These are phyloP conservation scores for Arrhopalites spinosus DNA, from an alignment of 2,888 invertebrate genomes.

Conservation along the genomic window DNA sequence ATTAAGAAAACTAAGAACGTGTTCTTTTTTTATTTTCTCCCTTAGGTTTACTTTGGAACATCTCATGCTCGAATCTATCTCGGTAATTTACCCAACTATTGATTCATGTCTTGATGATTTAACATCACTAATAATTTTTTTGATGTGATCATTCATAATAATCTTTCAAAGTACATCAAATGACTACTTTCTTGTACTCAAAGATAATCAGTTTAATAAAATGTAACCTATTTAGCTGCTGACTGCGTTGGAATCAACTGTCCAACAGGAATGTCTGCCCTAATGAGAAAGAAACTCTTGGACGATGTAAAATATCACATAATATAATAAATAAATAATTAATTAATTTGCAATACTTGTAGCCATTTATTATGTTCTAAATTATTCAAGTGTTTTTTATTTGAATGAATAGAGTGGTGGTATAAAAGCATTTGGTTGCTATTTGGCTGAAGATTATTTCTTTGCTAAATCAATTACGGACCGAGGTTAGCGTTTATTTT, in stretches of 20 bases:
- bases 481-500: too few species aligned
- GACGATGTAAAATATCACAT: conserved; percentile 67
- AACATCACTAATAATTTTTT: too few species aligned
- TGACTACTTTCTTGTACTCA: too few species aligned
- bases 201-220: too few species aligned
- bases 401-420: conserved; percentile 70
- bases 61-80: conserved; percentile 91
- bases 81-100: not conserved
- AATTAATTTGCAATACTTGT: not conserved
- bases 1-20: too few species aligned
- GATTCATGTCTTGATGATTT: too few species aligned
- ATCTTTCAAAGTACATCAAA: not conserved
- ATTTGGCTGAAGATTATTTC: conserved; percentile 98
- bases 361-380: not conserved
- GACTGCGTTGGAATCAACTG: conserved; percentile 93
- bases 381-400: too few species aligned
- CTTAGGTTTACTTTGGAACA: conserved; percentile 90
- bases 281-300: conserved; percentile 84
- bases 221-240: conserved; percentile 77
- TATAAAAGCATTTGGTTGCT: conserved; percentile 85
- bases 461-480: conserved; percentile 87
- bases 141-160: not conserved
- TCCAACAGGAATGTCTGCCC: conserved; percentile 97
- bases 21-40: conserved; percentile 35
- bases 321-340: not conserved